phyloP scores from a whole-genome alignment of 2,888 invertebrate species.

The Oscheius onirici region DNA sequence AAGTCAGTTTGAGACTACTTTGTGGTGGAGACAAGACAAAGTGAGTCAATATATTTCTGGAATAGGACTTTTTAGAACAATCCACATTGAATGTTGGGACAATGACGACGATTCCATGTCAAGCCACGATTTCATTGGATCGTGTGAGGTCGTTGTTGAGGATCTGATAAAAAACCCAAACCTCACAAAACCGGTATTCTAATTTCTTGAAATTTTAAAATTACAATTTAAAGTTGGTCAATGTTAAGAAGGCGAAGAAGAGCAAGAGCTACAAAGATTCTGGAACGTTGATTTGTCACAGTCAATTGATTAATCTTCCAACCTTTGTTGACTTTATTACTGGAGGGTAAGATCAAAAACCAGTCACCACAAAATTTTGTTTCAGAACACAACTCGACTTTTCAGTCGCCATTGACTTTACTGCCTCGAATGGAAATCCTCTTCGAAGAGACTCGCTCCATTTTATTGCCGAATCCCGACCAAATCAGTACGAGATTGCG shows the following conservation, averaged over 20 bases:
- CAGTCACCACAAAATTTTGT: neutral
- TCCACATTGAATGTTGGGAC: conserved; percentile 75
- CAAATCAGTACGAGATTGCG: conserved; percentile 75
- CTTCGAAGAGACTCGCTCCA: conserved; percentile 71
- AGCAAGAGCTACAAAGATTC: conserved; percentile 75
- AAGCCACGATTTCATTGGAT: conserved; percentile 30
- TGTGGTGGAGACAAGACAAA: conserved; percentile 73
- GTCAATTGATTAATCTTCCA: conserved; percentile 66
- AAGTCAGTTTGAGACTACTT: conserved; percentile 74
- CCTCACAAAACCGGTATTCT: neutral
- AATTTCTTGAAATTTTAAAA: too few relatives aligned
- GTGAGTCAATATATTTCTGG: conserved; percentile 22
- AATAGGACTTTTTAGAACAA: conserved; percentile 41
- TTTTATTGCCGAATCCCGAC: conserved; percentile 72
- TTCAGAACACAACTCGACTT: conserved; percentile 74
- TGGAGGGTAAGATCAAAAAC: conserved; percentile 73
- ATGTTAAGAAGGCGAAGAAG: conserved; percentile 74
- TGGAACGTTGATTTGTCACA: conserved; percentile 72
- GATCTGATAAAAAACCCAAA: neutral
- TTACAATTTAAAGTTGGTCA: conserved; percentile 73
- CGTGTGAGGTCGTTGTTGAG: neutral
- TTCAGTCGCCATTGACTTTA: conserved; percentile 75
- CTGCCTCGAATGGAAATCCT: conserved; percentile 74
- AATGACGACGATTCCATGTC: conserved; percentile 74
- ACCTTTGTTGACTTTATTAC: conserved; percentile 77